Conservation (phyloP, 2,113 vertebrate species). For the Dunckerocampus dactyliophorus region DNA sequence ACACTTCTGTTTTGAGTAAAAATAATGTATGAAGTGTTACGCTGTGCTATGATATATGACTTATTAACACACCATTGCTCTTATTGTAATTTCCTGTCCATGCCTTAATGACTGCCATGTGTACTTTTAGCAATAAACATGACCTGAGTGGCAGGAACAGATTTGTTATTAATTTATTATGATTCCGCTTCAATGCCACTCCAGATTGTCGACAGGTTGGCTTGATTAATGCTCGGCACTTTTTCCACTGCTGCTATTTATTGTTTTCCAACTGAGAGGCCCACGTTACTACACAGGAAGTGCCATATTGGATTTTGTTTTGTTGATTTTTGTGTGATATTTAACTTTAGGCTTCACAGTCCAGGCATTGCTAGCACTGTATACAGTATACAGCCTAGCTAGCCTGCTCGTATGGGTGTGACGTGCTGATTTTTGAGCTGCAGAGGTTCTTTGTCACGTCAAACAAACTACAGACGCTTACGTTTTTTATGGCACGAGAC, state of each 20-base stretch:
- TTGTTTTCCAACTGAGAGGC: conserved; percentile 22
- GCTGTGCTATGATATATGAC: not conserved
- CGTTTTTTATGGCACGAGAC: too few species aligned
- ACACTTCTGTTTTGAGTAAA: too few species aligned
- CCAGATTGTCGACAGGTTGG: conserved; percentile 16
- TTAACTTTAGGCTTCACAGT: conserved; percentile 36
- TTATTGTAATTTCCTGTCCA: conserved; percentile 22
- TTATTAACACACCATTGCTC: conserved; percentile 23
- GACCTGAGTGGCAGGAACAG: conserved; percentile 25
- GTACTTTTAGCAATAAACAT: conserved; percentile 7
- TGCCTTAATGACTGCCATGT: conserved; percentile 35
- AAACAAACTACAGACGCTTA: too few species aligned
- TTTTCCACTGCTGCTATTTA: conserved; percentile 5
- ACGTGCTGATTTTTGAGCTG: too few species aligned
- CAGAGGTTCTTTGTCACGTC: too few species aligned
- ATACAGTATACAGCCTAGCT: too few species aligned
- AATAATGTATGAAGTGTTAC: not conserved
- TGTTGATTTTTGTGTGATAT: conserved; percentile 19
- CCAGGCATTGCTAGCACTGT: conserved; percentile 31
- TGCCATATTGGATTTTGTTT: conserved; percentile 20
- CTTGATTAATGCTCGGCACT: conserved; percentile 14
- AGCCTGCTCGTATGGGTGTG: too few species aligned
- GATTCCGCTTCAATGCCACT: conserved; percentile 41
- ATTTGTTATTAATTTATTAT: conserved; percentile 35
- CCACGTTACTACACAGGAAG: conserved; percentile 7